phyloP scores from a whole-genome alignment of 2,888 invertebrate genomes.

The Ochropleura plecta region DNA sequence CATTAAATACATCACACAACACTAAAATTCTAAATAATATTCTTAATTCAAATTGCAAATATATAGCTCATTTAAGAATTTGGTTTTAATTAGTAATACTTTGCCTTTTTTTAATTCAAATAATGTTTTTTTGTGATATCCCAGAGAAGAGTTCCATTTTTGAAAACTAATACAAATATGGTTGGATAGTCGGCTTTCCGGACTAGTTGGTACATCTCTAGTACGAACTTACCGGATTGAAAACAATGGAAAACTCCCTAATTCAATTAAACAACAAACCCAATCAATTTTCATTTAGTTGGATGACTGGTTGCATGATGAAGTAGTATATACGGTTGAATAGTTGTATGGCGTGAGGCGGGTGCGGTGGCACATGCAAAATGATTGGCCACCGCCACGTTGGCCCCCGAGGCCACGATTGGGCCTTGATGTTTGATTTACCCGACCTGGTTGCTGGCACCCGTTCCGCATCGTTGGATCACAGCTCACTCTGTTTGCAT shows the following conservation, averaged over 20 bases:
- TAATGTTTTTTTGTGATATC: not conserved
- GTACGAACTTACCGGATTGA: not conserved
- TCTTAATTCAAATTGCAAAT: no score
- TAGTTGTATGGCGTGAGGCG: slow-evolving; percentile 62
- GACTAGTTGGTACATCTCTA: not conserved
- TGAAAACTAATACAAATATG: not conserved
- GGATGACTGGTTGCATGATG: slow-evolving; percentile 45
- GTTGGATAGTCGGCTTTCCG: not conserved
- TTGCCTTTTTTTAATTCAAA: no score
- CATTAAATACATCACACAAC: not conserved
- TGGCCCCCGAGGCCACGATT: slow-evolving; percentile 66
- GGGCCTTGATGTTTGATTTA: slow-evolving; percentile 85
- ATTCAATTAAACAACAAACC: slow-evolving; percentile 54
- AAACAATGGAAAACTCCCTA: slow-evolving; percentile 34
- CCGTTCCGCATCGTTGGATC: slow-evolving; percentile 74
- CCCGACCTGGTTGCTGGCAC: slow-evolving; percentile 77
- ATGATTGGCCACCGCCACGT: slow-evolving; percentile 75
- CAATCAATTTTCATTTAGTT: slow-evolving; percentile 65
- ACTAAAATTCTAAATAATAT: not conserved
- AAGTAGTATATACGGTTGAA: slow-evolving; percentile 71
- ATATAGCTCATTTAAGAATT: no score
- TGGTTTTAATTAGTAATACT: no score
- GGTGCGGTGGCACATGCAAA: slow-evolving; percentile 74
- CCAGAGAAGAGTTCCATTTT: not conserved
- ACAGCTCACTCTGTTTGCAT: slow-evolving; percentile 65